A percentile compares a stretch with the other conserved stretches of the same genome.
phyloP scores from a whole-genome alignment of 1,140 invertebrate species.

The Calliopsis andreniformis region DNA sequence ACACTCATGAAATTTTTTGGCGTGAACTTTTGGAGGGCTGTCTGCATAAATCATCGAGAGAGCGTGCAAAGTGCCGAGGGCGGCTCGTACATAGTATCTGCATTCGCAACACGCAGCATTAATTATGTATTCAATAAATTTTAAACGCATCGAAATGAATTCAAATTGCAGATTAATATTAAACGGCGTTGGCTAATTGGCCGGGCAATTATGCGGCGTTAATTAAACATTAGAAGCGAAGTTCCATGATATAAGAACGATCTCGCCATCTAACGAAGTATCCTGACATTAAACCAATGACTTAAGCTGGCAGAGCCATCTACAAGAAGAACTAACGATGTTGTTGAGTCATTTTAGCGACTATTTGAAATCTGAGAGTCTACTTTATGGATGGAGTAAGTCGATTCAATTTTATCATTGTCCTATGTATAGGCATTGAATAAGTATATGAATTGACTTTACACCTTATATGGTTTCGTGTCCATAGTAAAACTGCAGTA shows the following conservation, averaged over 20 bases:
- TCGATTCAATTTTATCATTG: too few species aligned
- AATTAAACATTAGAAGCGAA: slow-evolving; percentile 76
- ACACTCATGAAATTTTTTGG: slow-evolving; percentile 25
- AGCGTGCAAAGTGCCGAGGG: slow-evolving; percentile 31
- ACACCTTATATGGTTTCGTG: too few species aligned
- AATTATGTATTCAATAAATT: slow-evolving; percentile 80
- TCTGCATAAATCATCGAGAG: slow-evolving; percentile 45
- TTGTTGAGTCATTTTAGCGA: too few species aligned
- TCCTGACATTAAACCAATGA: too few species aligned
- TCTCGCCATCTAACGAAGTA: slow-evolving; percentile 52
- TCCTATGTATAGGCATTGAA: too few species aligned
- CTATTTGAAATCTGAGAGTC: too few species aligned
- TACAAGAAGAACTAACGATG: too few species aligned
- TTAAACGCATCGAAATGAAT: slow-evolving; percentile 79
- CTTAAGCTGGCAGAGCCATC: too few species aligned
- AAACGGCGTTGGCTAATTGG: slow-evolving; percentile 76
- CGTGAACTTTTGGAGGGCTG: slow-evolving; percentile 26
- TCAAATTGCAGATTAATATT: slow-evolving; percentile 81
- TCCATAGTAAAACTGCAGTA: too few species aligned
- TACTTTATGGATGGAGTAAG: too few species aligned
- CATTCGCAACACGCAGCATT: slow-evolving; percentile 70
- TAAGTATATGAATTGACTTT: too few species aligned
- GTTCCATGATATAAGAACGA: slow-evolving; percentile 19
- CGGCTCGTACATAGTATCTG: slow-evolving; percentile 49
- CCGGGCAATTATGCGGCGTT: slow-evolving; percentile 75